A percentile compares a stretch with the other conserved stretches of the same genome.
These are phyloP conservation scores for Drosophila willistoni DNA, from an alignment of 1,140 invertebrate species.

Conservation along the genomic window DNA sequence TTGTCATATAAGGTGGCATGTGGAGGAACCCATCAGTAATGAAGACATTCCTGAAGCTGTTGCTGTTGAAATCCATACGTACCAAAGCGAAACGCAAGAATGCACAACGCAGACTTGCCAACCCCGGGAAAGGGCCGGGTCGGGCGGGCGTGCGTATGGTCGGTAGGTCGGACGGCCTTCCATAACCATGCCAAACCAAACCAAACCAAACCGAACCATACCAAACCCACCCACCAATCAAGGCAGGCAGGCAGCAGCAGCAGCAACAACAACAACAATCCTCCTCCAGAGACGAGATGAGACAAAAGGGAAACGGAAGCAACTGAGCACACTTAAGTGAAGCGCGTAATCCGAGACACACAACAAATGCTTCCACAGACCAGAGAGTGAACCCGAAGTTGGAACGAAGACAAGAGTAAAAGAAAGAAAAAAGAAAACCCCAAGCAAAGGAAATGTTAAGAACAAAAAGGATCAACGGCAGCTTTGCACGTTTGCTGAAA, in stretches of 20 bases:
- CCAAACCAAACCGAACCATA: not conserved
- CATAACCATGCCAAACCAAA: not conserved
- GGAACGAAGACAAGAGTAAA: conserved; percentile 19
- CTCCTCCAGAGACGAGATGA: conserved; percentile 6
- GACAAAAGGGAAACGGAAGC: conserved; percentile 64
- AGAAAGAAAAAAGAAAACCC: conserved; percentile 41
- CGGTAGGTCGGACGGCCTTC: not conserved
- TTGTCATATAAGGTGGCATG: conserved; percentile 30
- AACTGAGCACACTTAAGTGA: conserved; percentile 78
- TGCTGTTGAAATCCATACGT: conserved; percentile 52
- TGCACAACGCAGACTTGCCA: conserved; percentile 32
- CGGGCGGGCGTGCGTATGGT: not conserved
- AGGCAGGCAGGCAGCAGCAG: not conserved
- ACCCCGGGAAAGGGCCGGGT: not conserved
- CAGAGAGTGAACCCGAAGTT: conserved; percentile 9
- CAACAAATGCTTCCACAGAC: conserved; percentile 63
- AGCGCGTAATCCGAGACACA: conserved; percentile 80
- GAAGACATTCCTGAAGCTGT: conserved; percentile 56
- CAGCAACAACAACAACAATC: not conserved
- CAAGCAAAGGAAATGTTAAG: conserved; percentile 63
- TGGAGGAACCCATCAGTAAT: conserved; percentile 64
- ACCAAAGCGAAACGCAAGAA: conserved; percentile 41
- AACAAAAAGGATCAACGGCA: conserved; percentile 73
- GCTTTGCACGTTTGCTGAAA: conserved; percentile 76
- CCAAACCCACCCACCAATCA: conserved; percentile 3